Evolutionary conservation across 1,140 invertebrate genomes (phyloP).

Genomic region (Zaprionus camerounensis): DNA sequence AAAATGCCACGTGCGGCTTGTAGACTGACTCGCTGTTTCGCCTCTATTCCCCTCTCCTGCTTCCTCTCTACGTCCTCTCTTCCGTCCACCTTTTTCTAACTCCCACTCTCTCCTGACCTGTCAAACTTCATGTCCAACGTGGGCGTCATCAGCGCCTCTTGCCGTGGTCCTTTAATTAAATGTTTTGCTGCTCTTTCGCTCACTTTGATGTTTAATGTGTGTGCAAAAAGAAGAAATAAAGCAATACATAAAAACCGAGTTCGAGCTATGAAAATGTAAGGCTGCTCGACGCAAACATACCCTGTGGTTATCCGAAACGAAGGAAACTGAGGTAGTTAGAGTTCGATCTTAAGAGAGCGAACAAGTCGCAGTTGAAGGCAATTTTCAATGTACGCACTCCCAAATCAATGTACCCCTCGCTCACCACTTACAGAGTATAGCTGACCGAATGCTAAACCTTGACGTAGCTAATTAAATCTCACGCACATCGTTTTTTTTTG

Average conservation of each 20-base stretch:
- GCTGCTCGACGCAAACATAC: background rate
- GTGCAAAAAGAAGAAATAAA: conserved; percentile 2
- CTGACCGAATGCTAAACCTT: conserved; percentile 24
- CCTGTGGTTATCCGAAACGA: background rate
- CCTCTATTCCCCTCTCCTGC: background rate
- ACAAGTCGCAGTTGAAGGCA: too few species aligned
- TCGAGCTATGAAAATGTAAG: background rate
- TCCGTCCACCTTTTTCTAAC: background rate
- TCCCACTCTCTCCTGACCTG: background rate
- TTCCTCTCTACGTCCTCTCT: background rate
- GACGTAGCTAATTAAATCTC: conserved; percentile 41
- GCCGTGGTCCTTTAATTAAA: conserved; percentile 49
- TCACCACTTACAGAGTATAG: background rate
- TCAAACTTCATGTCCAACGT: background rate
- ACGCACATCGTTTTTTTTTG: conserved; percentile 14
- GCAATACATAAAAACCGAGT: background rate
- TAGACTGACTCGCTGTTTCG: background rate
- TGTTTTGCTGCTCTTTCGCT: conserved; percentile 39
- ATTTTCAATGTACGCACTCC: too few species aligned
- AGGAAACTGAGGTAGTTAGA: too few species aligned
- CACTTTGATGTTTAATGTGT: conserved; percentile 46
- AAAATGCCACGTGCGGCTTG: conserved; percentile 50
- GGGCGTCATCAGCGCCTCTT: conserved; percentile 23
- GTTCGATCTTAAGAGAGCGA: too few species aligned
- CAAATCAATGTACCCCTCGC: background rate